These are phyloP conservation scores for Sebastes goodei DNA, from an alignment of 2,797 vertebrate genomes.

Conservation along the genomic window DNA sequence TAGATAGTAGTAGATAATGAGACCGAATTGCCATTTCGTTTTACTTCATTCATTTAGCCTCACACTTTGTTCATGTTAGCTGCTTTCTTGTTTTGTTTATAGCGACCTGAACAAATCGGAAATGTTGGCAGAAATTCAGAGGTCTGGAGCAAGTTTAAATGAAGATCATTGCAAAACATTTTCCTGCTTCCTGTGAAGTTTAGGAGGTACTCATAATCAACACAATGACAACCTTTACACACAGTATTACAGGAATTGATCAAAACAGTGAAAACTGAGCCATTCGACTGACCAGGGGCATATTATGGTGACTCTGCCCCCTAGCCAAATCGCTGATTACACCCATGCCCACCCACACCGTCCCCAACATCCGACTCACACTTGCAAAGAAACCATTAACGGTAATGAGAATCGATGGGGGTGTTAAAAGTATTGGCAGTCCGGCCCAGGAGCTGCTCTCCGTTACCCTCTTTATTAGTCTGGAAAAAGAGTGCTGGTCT, in stretches of 20 bases:
- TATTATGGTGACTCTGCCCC: conserved; percentile 12
- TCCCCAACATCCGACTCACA: conserved; percentile 46
- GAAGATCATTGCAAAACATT: background rate
- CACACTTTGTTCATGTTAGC: background rate
- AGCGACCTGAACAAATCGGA: background rate
- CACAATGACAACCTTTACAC: background rate
- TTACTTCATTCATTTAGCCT: background rate
- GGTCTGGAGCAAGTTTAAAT: background rate
- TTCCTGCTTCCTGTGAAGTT: background rate
- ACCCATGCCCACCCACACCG: conserved; percentile 27
- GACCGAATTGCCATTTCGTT: background rate
- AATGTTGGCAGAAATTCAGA: background rate
- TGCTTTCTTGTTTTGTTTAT: background rate
- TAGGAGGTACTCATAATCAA: background rate
- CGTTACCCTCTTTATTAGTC: conserved; percentile 73
- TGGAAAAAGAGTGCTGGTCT: conserved; percentile 55
- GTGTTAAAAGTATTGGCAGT: conserved; percentile 78
- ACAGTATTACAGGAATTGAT: background rate
- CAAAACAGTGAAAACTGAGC: background rate
- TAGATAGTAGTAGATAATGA: background rate
- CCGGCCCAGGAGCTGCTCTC: conserved; percentile 63
- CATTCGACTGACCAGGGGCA: conserved; percentile 23
- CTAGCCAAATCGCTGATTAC: conserved; percentile 20
- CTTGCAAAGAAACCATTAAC: conserved; percentile 71
- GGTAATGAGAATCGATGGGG: conserved; percentile 78